A percentile compares a stretch with the other conserved stretches of the same genome.
Evolutionary conservation across 2,888 invertebrate genomes (phyloP).

Genomic region (Polia nebulosa): DNA sequence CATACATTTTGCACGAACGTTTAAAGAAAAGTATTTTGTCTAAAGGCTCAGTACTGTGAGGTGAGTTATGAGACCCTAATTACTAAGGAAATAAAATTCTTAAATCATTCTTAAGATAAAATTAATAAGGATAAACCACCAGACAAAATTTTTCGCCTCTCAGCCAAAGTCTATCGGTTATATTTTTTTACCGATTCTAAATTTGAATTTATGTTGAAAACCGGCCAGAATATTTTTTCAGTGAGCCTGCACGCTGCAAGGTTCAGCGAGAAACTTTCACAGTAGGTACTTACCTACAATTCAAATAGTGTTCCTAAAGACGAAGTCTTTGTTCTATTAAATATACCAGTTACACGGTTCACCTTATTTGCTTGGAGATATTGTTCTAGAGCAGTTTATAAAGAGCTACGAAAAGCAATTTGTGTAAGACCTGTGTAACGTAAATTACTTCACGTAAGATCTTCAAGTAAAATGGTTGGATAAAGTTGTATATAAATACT

Average conservation of each 20-base stretch:
- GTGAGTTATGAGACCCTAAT: neutral
- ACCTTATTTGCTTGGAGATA: constrained; percentile 17
- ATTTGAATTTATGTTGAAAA: neutral
- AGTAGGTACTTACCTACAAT: neutral
- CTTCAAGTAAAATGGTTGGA: neutral
- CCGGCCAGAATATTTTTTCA: neutral
- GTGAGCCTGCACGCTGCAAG: neutral
- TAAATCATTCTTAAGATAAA: neutral
- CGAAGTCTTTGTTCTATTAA: constrained; percentile 7
- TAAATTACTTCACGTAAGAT: neutral
- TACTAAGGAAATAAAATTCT: neutral
- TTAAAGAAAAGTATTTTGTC: too few species aligned
- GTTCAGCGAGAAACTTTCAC: neutral
- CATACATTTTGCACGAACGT: too few species aligned
- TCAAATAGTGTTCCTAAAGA: neutral
- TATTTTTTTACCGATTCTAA: neutral
- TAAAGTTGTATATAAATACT: neutral
- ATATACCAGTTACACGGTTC: neutral
- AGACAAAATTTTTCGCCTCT: too few species aligned
- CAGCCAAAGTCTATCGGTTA: neutral
- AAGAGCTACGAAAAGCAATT: constrained; percentile 19
- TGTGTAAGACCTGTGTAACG: neutral
- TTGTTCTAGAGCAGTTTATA: constrained; percentile 15
- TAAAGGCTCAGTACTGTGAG: too few species aligned
- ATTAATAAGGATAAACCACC: neutral